Base-by-base conservation (phyloP, 2,888 invertebrate species). In the Clepsis dumicolana region DNA sequence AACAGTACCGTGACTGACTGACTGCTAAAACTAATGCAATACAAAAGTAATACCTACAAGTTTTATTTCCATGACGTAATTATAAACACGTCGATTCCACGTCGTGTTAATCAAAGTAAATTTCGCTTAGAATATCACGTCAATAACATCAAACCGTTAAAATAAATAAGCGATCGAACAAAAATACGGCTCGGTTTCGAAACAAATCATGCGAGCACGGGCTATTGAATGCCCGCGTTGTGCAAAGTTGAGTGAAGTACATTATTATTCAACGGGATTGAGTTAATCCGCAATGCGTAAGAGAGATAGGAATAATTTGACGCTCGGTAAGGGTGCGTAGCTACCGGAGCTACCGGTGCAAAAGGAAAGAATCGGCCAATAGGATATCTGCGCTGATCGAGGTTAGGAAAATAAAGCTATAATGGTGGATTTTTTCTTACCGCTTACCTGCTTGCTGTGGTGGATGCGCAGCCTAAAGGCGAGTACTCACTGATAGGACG, bases 251-350 rank as follows among this genome's bases (percentile, higher is more conserved):
- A 29, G 41, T 60, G 53, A 57, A 29, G 63, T 44, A 64, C 54
- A 64, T 68, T 64, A 64, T 68, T 68, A 68, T 64, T 68, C 68
- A 68, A 53, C 60, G 50, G 68, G 68, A 64, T 68, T 59, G 63
- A 64, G 29, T 44, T 53, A 64, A 64, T 63, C 68, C 53, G 68
- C 59, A 62, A 44, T 66, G 62, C 66, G 61, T 62, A 66, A 66
- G 62, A 52, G 66, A 66, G 66, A 66, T 66, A 62, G 66, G 61
- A 66, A 62, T 56, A 62, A 62, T 66, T 61, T 66, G 21, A 54
- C 41, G 27, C 60, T 53, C 52, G 29, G 27, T 54, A 44, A 65
- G 32, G 50, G 32, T 44, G 64, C 18, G 14, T 4, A n/a, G 14
- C 8, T 25, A 21, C n/a, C n/a, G n/a, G n/a, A n/a, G n/a, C n/a